Percentiles rank a stretch among this genome's conserved stretches.
phyloP scores from a whole-genome alignment of 1,140 invertebrate genomes.

The Drosophila hydei region DNA sequence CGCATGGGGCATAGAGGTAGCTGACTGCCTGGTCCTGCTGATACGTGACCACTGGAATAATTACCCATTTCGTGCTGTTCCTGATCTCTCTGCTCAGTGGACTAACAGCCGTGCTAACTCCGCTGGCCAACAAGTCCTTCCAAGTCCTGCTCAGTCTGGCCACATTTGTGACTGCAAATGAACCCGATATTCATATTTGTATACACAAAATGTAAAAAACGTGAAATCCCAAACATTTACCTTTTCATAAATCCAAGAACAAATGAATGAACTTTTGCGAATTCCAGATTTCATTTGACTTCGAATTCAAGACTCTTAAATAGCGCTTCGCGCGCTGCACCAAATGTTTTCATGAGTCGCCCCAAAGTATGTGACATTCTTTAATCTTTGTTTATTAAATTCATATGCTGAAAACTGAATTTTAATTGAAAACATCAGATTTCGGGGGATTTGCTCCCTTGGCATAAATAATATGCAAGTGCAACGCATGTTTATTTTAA shows the following conservation, averaged over 20 bases:
- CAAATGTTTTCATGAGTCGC: background rate
- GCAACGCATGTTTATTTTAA: slow-evolving; percentile 54
- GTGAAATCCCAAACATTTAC: too few relatives aligned
- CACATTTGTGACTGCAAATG: slow-evolving; percentile 64
- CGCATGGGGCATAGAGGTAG: slow-evolving; percentile 66
- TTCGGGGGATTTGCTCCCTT: slow-evolving; percentile 19
- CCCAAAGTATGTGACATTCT: slow-evolving; percentile 1
- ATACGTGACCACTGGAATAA: slow-evolving; percentile 63
- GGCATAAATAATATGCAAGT: slow-evolving; percentile 54
- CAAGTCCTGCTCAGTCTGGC: slow-evolving; percentile 63
- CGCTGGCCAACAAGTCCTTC: slow-evolving; percentile 67
- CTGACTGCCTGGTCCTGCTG: slow-evolving; percentile 62
- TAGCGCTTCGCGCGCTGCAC: too few relatives aligned
- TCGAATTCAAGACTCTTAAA: too few relatives aligned
- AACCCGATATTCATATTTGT: too few relatives aligned
- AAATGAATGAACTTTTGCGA: too few relatives aligned
- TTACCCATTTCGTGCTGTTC: slow-evolving; percentile 70
- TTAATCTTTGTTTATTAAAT: too few relatives aligned
- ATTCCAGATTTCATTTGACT: too few relatives aligned
- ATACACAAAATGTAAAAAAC: too few relatives aligned
- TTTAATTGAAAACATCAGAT: slow-evolving; percentile 3
- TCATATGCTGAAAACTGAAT: too few relatives aligned
- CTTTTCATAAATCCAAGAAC: too few relatives aligned
- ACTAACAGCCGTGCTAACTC: slow-evolving; percentile 49
- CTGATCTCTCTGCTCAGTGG: slow-evolving; percentile 62